Conservation (phyloP, 2,113 vertebrate genomes). For the Oxyura jamaicensis region DNA sequence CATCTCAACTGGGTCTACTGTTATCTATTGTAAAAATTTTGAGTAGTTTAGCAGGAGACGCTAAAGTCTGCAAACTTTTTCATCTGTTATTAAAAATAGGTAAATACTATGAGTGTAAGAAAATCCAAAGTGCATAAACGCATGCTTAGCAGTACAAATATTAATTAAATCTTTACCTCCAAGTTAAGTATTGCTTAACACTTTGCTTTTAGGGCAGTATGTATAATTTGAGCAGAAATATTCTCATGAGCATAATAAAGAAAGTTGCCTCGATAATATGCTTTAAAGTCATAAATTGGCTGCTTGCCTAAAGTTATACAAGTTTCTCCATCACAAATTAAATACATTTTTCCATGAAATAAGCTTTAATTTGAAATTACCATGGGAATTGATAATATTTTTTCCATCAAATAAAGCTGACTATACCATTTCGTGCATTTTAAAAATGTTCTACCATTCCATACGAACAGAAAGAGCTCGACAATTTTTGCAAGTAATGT, state of each 20-base stretch:
- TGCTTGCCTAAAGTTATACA: slow-evolving; percentile 25
- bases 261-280: slow-evolving; percentile 17
- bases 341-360: slow-evolving; percentile 16
- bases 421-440: neutral
- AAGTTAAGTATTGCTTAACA: slow-evolving; percentile 35
- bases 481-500: neutral
- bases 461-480: neutral
- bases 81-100: neutral
- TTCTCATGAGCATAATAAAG: slow-evolving; percentile 1
- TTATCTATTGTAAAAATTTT: neutral
- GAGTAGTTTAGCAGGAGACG: neutral
- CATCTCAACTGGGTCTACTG: neutral
- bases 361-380: slow-evolving; percentile 21
- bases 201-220: neutral
- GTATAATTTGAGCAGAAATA: slow-evolving; percentile 30
- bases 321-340: slow-evolving; percentile 9
- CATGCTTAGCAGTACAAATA: neutral
- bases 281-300: slow-evolving; percentile 31
- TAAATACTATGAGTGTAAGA: neutral
- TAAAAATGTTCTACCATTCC: neutral
- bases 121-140: neutral
- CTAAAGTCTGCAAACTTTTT: neutral
- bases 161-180: neutral
- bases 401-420: neutral
- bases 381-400: neutral